phyloP scores from a whole-genome alignment of 2,113 vertebrate species.

The Cryptomyrus ogoouensis region DNA sequence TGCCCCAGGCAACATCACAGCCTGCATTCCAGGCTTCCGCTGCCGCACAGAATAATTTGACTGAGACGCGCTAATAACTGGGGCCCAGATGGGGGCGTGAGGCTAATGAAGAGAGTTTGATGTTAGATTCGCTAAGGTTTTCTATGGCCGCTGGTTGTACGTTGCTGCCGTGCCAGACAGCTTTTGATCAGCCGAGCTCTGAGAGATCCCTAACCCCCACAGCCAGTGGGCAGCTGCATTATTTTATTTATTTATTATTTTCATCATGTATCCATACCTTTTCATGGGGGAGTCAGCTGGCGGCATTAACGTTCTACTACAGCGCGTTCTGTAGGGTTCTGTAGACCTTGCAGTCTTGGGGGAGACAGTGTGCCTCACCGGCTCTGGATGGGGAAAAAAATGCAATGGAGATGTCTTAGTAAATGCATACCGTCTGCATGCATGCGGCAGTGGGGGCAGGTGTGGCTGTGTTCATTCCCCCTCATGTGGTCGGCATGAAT shows the following conservation, averaged over 20 bases:
- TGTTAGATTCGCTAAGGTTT: slow-evolving; percentile 16
- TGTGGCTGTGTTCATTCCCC: slow-evolving; percentile 34
- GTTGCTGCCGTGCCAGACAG: slow-evolving; percentile 9
- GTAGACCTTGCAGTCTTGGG: background rate
- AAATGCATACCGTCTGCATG: slow-evolving; percentile 49
- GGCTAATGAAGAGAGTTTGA: slow-evolving; percentile 22
- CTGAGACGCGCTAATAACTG: background rate
- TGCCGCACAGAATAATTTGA: background rate
- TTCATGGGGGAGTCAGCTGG: background rate
- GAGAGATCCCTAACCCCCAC: slow-evolving; percentile 11
- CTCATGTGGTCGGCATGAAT: slow-evolving; percentile 54
- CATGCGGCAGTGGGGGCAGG: background rate
- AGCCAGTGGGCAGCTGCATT: slow-evolving; percentile 1
- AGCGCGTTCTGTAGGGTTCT: background rate
- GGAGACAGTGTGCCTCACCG: slow-evolving; percentile 3
- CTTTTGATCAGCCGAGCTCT: slow-evolving; percentile 25
- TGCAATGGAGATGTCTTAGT: slow-evolving; percentile 50
- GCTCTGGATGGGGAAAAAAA: background rate
- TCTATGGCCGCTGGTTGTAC: background rate
- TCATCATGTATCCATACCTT: background rate
- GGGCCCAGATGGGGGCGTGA: background rate
- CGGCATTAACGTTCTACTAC: slow-evolving; percentile 23
- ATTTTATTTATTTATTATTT: background rate
- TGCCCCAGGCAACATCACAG: background rate
- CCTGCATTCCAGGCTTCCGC: background rate